Conservation (phyloP, 2,797 vertebrate genomes). For the Atherinosoma microstoma region DNA sequence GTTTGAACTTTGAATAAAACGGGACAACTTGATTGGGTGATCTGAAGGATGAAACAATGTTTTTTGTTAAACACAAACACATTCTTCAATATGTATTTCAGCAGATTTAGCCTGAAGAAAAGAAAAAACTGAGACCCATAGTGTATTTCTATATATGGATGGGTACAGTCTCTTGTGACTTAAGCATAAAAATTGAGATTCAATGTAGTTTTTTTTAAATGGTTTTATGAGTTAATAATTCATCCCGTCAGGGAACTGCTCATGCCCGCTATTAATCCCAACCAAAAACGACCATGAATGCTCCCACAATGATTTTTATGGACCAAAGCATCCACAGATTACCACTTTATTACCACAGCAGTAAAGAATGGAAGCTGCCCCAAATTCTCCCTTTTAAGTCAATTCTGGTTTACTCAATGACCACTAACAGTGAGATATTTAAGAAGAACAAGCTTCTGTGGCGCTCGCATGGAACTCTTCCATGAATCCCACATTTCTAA, state of each 20-base stretch:
- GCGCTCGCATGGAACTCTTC: constrained; percentile 26
- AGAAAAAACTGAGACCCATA: too few species aligned
- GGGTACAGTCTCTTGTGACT: not conserved
- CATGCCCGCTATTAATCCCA: constrained; percentile 49
- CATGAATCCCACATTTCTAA: constrained; percentile 37
- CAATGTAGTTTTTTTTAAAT: constrained; percentile 44
- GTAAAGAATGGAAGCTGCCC: constrained; percentile 39
- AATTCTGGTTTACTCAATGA: constrained; percentile 31
- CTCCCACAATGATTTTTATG: constrained; percentile 18
- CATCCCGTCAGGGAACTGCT: constrained; percentile 35
- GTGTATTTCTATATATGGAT: too few species aligned
- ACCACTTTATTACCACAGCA: constrained; percentile 38
- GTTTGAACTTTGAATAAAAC: constrained; percentile 14
- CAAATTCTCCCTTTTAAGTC: constrained; percentile 28
- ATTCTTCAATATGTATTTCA: not conserved
- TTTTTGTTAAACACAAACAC: constrained; percentile 35
- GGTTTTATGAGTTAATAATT: constrained; percentile 25
- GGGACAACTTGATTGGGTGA: constrained; percentile 14
- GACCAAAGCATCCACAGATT: constrained; percentile 28
- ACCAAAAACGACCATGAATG: constrained; percentile 37
- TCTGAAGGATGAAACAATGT: constrained; percentile 17
- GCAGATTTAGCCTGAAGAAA: too few species aligned
- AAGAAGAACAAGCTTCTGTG: constrained; percentile 22
- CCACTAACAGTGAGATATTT: constrained; percentile 18
- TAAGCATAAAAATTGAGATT: constrained; percentile 37